Evolutionary conservation across 2,113 vertebrate species (phyloP).

Genomic region (Serilophus lunatus): DNA sequence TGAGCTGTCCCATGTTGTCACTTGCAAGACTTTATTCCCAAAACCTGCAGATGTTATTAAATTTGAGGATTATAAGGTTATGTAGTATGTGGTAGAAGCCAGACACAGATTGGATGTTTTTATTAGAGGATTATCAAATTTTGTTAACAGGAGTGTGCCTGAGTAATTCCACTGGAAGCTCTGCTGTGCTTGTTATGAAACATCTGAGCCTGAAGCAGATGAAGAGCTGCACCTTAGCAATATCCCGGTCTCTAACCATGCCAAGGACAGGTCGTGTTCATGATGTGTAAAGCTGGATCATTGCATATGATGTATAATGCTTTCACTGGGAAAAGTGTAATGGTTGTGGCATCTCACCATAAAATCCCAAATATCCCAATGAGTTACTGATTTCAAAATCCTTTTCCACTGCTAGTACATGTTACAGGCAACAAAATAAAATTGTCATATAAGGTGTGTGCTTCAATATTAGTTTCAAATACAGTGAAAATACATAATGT

Average conservation of each 20-base stretch:
- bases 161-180: slow-evolving; percentile 29
- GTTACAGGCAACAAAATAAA: not conserved
- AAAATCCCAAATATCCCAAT: not conserved
- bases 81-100: slow-evolving; percentile 14
- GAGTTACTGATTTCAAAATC: not conserved
- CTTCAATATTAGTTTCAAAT: not conserved
- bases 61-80: slow-evolving; percentile 66
- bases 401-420: not conserved
- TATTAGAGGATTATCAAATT: slow-evolving; percentile 65
- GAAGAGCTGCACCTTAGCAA: not conserved
- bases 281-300: not conserved
- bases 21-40: slow-evolving; percentile 23
- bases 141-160: slow-evolving; percentile 17
- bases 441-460: not conserved
- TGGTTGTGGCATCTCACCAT: not conserved
- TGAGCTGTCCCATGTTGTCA: slow-evolving; percentile 23
- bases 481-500: not conserved
- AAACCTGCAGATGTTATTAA: slow-evolving; percentile 61
- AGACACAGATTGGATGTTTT: slow-evolving; percentile 51
- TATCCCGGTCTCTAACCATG: not conserved
- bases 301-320: not conserved
- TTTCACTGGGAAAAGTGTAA: not conserved
- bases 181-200: slow-evolving; percentile 36
- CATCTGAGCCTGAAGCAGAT: not conserved
- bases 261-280: accelerated